These are phyloP conservation scores for Parthenolecanium corni DNA, from an alignment of 2,888 invertebrate genomes.

Conservation along the genomic window DNA sequence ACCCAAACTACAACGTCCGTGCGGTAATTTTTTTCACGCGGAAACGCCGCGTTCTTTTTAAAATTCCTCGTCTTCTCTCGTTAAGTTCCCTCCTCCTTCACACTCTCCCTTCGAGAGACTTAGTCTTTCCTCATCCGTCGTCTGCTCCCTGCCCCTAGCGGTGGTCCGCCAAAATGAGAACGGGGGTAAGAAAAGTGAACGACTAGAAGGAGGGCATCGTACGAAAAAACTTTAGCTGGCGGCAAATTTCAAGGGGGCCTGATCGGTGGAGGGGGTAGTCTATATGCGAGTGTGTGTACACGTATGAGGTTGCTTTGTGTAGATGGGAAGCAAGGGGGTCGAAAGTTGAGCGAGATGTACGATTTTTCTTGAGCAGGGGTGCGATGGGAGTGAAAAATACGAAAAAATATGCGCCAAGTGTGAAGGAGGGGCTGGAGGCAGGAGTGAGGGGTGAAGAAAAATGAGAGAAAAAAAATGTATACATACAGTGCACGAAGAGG, in stretches of 20 bases:
- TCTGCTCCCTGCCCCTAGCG: no score
- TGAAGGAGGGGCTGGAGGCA: neutral
- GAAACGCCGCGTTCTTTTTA: neutral
- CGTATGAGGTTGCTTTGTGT: neutral
- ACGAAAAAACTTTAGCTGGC: no score
- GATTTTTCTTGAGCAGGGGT: neutral
- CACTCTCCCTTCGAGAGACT: no score
- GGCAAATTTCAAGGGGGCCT: no score
- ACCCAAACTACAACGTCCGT: constrained; percentile 6
- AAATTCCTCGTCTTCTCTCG: neutral
- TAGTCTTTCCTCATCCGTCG: no score
- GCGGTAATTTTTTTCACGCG: neutral
- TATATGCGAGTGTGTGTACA: no score
- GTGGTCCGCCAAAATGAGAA: no score
- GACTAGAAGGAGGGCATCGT: no score
- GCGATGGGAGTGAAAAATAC: neutral
- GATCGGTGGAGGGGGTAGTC: no score
- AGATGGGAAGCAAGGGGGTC: neutral
- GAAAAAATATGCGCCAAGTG: neutral
- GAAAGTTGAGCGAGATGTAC: no score
- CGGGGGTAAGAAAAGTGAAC: no score
- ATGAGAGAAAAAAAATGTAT: neutral
- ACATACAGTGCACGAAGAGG: neutral
- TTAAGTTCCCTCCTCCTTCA: no score
- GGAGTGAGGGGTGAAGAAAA: neutral